Percentiles rank a stretch among this genome's conserved stretches.
phyloP scores from a whole-genome alignment of 2,113 vertebrate species.

The Boleophthalmus pectinirostris region DNA sequence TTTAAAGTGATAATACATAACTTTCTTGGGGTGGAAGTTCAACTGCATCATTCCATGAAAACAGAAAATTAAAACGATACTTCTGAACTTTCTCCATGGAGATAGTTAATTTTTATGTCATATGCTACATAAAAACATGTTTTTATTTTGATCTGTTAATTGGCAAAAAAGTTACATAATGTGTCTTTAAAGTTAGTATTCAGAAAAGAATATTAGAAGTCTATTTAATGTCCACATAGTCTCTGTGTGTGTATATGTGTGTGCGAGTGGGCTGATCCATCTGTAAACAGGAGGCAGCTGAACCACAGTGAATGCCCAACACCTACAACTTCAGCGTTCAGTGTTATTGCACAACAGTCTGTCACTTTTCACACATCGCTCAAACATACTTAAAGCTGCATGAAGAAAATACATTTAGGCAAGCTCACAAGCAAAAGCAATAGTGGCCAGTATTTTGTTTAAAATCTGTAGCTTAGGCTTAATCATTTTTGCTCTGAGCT shows the following conservation, averaged over 20 bases:
- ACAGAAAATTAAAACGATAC: no score
- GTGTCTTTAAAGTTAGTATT: background rate
- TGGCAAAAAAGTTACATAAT: no score
- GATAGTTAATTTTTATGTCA: no score
- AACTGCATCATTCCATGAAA: no score
- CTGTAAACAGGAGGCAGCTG: conserved; percentile 56
- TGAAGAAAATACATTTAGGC: background rate
- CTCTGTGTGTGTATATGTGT: conserved; percentile 24
- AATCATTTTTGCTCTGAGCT: background rate
- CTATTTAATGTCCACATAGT: background rate
- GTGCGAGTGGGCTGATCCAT: conserved; percentile 59
- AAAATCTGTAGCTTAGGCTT: background rate
- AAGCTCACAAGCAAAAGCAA: background rate
- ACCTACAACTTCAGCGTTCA: conserved; percentile 55
- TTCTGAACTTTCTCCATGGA: no score
- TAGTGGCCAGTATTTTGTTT: background rate
- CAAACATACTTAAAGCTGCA: conserved; percentile 7
- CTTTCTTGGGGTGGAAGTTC: no score
- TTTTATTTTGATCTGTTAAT: no score
- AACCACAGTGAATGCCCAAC: conserved; percentile 62
- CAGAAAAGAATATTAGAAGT: background rate
- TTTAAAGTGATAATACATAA: background rate
- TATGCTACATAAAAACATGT: no score
- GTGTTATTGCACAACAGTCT: conserved; percentile 38
- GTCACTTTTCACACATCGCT: conserved; percentile 1